phyloP scores from a whole-genome alignment of 2,888 invertebrate species.

The Geotrupes spiniger region DNA sequence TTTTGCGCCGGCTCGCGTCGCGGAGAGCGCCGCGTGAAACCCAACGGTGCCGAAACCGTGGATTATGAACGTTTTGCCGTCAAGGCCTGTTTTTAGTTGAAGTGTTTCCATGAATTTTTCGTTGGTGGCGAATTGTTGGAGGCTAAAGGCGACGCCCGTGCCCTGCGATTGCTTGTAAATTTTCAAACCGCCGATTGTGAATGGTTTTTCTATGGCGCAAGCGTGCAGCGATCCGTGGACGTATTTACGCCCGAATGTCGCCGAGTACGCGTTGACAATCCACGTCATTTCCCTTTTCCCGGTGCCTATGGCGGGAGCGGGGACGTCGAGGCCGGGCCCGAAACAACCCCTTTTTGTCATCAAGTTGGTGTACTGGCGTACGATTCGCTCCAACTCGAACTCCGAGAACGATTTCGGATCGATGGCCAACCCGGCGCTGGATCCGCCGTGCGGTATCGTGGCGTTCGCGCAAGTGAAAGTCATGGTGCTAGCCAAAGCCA shows the following conservation, averaged over 20 bases:
- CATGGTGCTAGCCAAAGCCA: slow-evolving; percentile 77
- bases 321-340: slow-evolving; percentile 80
- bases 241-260: slow-evolving; percentile 65
- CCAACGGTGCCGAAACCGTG: slow-evolving; percentile 85
- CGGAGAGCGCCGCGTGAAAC: slow-evolving; percentile 67
- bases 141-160: slow-evolving; percentile 70
- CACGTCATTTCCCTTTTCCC: slow-evolving; percentile 77
- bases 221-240: slow-evolving; percentile 80
- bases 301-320: slow-evolving; percentile 80
- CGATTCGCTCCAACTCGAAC: slow-evolving; percentile 74
- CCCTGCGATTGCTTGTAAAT: slow-evolving; percentile 84
- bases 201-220: slow-evolving; percentile 74
- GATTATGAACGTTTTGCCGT: slow-evolving; percentile 74
- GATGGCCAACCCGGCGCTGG: slow-evolving; percentile 71
- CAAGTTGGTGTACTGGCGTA: slow-evolving; percentile 67
- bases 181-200: slow-evolving; percentile 82
- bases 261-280: slow-evolving; percentile 78
- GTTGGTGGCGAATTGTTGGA: slow-evolving; percentile 69
- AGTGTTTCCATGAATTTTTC: slow-evolving; percentile 68
- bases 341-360: slow-evolving; percentile 51
- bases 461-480: slow-evolving; percentile 81
- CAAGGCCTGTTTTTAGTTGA: slow-evolving; percentile 60
- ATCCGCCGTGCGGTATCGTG: slow-evolving; percentile 79
- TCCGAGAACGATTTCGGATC: slow-evolving; percentile 69
- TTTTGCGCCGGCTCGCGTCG: slow-evolving; percentile 66